A percentile compares a stretch with the other conserved stretches of the same genome.
phyloP scores from a whole-genome alignment of 2,113 vertebrate species.

The Rhea americana region DNA sequence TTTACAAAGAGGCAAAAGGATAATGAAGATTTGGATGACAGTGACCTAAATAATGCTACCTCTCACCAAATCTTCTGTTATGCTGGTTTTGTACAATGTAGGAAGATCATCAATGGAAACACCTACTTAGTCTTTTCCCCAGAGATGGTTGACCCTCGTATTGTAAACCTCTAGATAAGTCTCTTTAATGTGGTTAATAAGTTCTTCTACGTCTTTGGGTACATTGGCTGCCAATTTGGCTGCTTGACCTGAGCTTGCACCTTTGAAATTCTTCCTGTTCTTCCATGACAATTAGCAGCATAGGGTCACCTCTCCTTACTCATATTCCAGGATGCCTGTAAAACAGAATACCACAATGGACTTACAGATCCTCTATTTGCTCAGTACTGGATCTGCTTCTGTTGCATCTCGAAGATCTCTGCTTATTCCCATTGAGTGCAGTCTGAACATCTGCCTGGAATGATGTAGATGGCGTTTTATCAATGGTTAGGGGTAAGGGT shows the following conservation, averaged over 20 bases:
- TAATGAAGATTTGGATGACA: no score
- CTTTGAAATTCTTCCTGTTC: neutral
- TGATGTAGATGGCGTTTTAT: neutral
- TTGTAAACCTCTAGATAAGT: accelerated
- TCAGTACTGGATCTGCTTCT: neutral
- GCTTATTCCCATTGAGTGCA: neutral
- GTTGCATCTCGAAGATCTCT: neutral
- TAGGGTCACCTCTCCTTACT: neutral
- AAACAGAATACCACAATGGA: accelerated
- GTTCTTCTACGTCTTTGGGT: neutral
- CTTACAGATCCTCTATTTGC: neutral
- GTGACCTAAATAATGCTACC: accelerated
- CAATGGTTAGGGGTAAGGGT: neutral
- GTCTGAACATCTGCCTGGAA: neutral
- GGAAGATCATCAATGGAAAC: neutral
- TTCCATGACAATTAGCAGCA: accelerated
- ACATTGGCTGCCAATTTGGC: accelerated
- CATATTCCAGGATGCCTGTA: accelerated
- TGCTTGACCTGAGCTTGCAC: neutral
- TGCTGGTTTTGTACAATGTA: accelerated
- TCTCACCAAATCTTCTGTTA: neutral
- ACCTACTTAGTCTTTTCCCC: no score
- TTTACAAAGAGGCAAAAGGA: neutral
- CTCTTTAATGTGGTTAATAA: neutral
- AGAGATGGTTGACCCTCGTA: neutral